These are phyloP conservation scores for Botia kubotai DNA, from an alignment of 2,797 vertebrate genomes.

Conservation along the genomic window DNA sequence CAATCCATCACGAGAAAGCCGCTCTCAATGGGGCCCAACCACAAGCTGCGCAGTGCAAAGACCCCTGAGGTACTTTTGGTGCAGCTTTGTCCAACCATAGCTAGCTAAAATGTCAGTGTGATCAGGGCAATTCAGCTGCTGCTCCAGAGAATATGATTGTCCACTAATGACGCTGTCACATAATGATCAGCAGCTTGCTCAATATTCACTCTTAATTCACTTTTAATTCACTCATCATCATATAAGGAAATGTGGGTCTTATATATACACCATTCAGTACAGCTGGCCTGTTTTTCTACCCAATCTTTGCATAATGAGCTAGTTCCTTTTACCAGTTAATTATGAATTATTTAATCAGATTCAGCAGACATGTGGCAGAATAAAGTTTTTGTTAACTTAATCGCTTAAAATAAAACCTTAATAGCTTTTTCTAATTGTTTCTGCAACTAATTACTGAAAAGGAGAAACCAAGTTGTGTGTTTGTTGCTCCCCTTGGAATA, in stretches of 20 bases:
- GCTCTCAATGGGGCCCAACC: conserved; percentile 58
- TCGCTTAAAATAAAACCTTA: conserved; percentile 45
- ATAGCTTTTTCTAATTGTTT: not conserved
- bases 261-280: conserved; percentile 9
- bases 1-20: conserved; percentile 79
- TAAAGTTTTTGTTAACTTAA: conserved; percentile 12
- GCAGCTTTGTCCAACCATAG: conserved; percentile 73
- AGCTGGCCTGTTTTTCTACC: conserved; percentile 54
- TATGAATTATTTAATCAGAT: conserved; percentile 59
- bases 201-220: conserved; percentile 54
- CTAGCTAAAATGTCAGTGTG: conserved; percentile 72
- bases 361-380: conserved; percentile 24
- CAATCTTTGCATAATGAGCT: conserved; percentile 55
- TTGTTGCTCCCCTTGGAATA: conserved; percentile 13
- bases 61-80: conserved; percentile 72
- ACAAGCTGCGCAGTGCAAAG: conserved; percentile 73
- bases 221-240: conserved; percentile 58
- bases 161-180: conserved; percentile 32
- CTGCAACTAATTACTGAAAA: not conserved
- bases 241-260: conserved; percentile 20
- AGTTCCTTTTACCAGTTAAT: conserved; percentile 59
- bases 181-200: conserved; percentile 30
- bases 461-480: conserved; percentile 4
- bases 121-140: conserved; percentile 79
- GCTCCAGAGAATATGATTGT: conserved; percentile 45